These are phyloP conservation scores for Solen grandis DNA, from an alignment of 1,140 invertebrate genomes.

Conservation along the genomic window DNA sequence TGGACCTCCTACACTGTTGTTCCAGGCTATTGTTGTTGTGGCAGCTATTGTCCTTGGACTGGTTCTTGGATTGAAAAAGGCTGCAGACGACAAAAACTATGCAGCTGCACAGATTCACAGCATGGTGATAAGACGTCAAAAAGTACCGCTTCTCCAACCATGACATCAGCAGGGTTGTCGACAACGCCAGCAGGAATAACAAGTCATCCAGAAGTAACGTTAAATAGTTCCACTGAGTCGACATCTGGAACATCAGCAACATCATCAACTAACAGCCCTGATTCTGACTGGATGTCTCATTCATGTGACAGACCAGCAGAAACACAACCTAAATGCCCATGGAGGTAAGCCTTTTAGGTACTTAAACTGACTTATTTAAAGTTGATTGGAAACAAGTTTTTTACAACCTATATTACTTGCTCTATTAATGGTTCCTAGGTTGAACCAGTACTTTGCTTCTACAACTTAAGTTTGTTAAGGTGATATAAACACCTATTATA, in stretches of 20 bases:
- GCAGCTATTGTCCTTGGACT: constrained; percentile 16
- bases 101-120: not conserved
- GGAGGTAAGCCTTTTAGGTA: constrained; percentile 17
- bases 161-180: not conserved
- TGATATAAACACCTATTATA: not conserved
- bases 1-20: too few species aligned
- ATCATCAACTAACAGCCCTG: not conserved
- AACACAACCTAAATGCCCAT: constrained; percentile 12
- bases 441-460: not conserved
- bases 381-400: not conserved
- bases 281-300: constrained; percentile 11
- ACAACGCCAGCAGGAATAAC: not conserved
- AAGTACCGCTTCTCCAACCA: not conserved
- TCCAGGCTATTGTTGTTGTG: not conserved
- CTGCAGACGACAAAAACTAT: not conserved
- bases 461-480: not conserved
- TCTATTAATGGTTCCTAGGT: not conserved
- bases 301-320: not conserved
- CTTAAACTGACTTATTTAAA: constrained; percentile 13
- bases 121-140: not conserved
- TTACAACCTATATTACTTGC: not conserved
- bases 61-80: constrained; percentile 24
- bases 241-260: not conserved
- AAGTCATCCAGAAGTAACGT: too few species aligned
- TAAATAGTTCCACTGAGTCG: too few species aligned